Conservation (phyloP, 2,797 vertebrate genomes). For the Microhierax caerulescens region DNA sequence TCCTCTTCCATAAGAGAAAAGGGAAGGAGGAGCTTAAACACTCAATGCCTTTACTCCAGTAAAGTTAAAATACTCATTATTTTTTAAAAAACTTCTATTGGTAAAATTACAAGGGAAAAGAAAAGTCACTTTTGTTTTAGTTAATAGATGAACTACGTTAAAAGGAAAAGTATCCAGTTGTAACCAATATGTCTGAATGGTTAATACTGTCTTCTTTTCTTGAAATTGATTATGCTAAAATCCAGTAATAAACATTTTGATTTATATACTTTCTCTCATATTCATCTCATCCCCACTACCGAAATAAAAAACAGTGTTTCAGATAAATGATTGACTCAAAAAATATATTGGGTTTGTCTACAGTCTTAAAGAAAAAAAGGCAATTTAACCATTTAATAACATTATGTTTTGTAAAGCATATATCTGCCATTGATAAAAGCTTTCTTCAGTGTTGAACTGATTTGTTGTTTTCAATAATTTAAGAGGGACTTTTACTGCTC, state of each 20-base stretch:
- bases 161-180: background rate
- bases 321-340: background rate
- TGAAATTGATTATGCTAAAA: background rate
- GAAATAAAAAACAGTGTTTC: background rate
- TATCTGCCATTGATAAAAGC: constrained; percentile 35
- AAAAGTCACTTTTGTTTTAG: background rate
- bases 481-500: constrained; percentile 6
- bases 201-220: background rate
- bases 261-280: background rate
- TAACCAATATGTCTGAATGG: background rate
- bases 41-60: background rate
- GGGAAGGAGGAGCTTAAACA: background rate
- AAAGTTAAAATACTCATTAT: too few species aligned
- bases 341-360: background rate
- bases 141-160: background rate
- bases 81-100: background rate
- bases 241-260: background rate
- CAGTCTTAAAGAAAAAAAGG: background rate
- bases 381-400: background rate
- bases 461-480: constrained; percentile 51
- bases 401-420: background rate
- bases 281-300: background rate
- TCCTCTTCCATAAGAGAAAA: background rate
- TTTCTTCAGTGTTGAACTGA: constrained; percentile 21
- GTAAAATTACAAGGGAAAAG: background rate